A percentile compares a stretch with the other conserved stretches of the same genome.
phyloP scores from a whole-genome alignment of 2,113 vertebrate species.

The Periophthalmodon schlosseri region DNA sequence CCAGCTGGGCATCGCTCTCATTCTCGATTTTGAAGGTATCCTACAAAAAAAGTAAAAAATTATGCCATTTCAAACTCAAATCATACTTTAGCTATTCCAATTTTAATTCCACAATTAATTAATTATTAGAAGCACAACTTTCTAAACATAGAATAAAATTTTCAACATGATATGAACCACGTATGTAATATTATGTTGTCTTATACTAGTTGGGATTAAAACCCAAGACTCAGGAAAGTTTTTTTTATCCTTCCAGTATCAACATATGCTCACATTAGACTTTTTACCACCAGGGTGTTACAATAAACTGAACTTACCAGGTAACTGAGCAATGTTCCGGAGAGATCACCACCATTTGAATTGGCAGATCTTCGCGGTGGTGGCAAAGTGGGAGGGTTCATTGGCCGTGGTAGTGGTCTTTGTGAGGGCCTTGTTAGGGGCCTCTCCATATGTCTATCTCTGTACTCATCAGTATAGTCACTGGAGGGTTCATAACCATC shows the following conservation, averaged over 20 bases:
- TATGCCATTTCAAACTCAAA: neutral
- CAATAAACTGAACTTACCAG: conserved; percentile 58
- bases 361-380: conserved; percentile 50
- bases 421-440: conserved; percentile 15
- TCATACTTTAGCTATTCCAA: too few species aligned
- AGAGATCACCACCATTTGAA: conserved; percentile 52
- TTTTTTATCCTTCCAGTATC: too few species aligned
- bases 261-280: too few species aligned
- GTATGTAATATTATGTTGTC: too few species aligned
- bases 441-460: conserved; percentile 32
- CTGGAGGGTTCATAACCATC: conserved; percentile 50
- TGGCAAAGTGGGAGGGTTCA: neutral
- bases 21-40: conserved; percentile 79
- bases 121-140: too few species aligned
- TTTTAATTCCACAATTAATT: too few species aligned
- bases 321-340: conserved; percentile 69
- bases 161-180: too few species aligned
- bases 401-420: neutral
- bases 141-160: too few species aligned
- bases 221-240: too few species aligned
- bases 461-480: conserved; percentile 53
- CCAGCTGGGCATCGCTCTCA: conserved; percentile 78
- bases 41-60: conserved; percentile 37
- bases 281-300: neutral
- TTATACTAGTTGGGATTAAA: too few species aligned